These are phyloP conservation scores for Monochamus saltuarius DNA, from an alignment of 1,140 invertebrate genomes.

Conservation along the genomic window DNA sequence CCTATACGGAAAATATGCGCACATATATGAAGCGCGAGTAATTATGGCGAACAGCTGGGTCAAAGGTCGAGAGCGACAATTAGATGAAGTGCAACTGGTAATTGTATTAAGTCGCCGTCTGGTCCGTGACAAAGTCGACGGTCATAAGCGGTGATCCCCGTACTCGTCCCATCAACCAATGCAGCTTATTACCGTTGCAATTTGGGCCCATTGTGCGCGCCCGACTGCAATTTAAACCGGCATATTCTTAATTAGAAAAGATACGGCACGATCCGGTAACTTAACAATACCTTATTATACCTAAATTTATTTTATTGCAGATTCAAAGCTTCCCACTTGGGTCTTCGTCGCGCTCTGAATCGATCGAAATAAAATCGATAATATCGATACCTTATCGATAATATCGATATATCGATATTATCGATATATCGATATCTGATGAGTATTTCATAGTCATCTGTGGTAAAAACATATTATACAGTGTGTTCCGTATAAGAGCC, in stretches of 20 bases:
- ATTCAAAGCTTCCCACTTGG: no score
- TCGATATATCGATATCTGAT: no score
- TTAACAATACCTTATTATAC: no score
- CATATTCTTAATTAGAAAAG: conserved; percentile 24
- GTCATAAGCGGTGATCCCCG: conserved; percentile 31
- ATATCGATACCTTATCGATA: no score
- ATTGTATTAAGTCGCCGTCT: conserved; percentile 46
- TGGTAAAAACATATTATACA: no score
- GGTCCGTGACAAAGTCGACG: conserved; percentile 35
- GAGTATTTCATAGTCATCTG: no score
- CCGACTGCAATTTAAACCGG: conserved; percentile 27
- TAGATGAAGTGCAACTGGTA: conserved; percentile 45
- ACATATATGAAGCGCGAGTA: conserved; percentile 11
- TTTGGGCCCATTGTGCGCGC: conserved; percentile 34
- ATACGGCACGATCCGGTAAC: not conserved
- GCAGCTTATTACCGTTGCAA: conserved; percentile 32
- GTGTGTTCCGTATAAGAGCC: no score
- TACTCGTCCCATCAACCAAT: conserved; percentile 23
- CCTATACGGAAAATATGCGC: no score
- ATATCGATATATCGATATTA: no score
- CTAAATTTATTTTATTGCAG: no score
- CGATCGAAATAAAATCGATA: no score
- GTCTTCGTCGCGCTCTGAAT: no score
- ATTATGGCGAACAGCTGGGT: conserved; percentile 33
- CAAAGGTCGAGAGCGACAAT: conserved; percentile 40